Evolutionary conservation across 1,140 invertebrate genomes (phyloP).

Genomic region (Nomia melanderi): DNA sequence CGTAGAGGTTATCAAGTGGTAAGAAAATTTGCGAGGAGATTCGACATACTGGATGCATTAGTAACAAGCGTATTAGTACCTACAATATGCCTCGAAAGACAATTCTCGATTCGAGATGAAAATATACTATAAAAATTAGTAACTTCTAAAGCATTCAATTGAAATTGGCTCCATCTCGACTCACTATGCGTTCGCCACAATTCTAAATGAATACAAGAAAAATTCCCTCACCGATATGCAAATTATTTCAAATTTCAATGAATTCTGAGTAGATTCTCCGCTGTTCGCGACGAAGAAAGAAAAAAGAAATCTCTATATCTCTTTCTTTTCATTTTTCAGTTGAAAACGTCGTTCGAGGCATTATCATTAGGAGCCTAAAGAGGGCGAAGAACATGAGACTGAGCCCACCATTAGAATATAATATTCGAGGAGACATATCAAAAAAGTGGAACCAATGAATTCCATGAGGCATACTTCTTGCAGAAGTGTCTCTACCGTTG

Average conservation of each 20-base stretch:
- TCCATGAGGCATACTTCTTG: conserved; percentile 65
- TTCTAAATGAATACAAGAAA: too few species aligned
- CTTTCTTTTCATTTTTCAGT: neutral
- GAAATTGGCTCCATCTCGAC: too few species aligned
- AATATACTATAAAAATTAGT: neutral
- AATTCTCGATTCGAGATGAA: too few species aligned
- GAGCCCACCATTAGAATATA: conserved; percentile 65
- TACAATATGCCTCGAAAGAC: neutral
- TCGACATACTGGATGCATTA: neutral
- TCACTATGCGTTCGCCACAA: too few species aligned
- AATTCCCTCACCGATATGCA: too few species aligned
- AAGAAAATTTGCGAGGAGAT: neutral
- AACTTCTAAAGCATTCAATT: too few species aligned
- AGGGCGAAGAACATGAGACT: neutral
- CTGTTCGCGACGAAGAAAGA: too few species aligned
- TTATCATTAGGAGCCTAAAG: neutral
- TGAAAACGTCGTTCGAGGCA: neutral
- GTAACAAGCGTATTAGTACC: neutral
- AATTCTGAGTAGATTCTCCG: too few species aligned
- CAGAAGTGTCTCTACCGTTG: conserved; percentile 54
- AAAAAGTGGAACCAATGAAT: conserved; percentile 61
- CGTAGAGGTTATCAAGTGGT: too few species aligned
- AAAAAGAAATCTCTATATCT: too few species aligned
- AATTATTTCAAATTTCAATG: too few species aligned
- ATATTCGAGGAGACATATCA: conserved; percentile 68